Base-by-base conservation (phyloP, 2,797 vertebrate species). In the Crocodylus rhombifer region DNA sequence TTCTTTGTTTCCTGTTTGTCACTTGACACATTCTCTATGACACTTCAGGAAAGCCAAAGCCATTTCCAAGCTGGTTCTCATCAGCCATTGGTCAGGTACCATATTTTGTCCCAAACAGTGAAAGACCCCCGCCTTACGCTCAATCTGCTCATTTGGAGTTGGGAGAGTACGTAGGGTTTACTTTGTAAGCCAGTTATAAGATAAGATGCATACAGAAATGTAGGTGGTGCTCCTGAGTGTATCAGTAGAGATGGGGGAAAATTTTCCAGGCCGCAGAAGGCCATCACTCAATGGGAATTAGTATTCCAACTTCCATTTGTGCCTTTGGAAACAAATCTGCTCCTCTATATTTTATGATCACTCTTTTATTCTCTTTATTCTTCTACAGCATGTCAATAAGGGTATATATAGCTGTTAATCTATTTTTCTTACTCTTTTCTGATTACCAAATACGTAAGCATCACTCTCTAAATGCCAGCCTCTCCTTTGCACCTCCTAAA, bases 51-150 rank as follows among this genome's bases (percentile, higher is more conserved):
- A 83, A 82, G 74, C 1, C 64, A 77, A 83, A 82, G 74, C 1
- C 64, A 77, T 57, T 86, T 69, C 61, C 21, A 1, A 74, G 62
- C 90, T 95, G 88, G 82, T 81, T 82, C 62, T 65, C 30, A n/a
- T 60, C 30, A 91, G 84, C 82, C 87, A 60, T 57, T 89, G 80
- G 92, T 91, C 91, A 88, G 77, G 77, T 42, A 91, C 63, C 84
- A 94, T 25, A 17, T 89, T 81, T 86, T 90, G 85, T 86, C 81
- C 71, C 60, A 69, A 71, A 79, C 5, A 1, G 80, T 88, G 84
- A 84, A 91, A 91, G 87, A 64, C 82, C 6, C 30, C 63, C 30
- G 30, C 84, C 82, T 73, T 2, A 4, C 14, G 60, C 58, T 74
- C 57, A 60, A 80, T 23, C 28, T 56, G 5, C 73, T 85, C 91